phyloP scores from a whole-genome alignment of 1,140 invertebrate species.

The Lepidurus packardi region DNA sequence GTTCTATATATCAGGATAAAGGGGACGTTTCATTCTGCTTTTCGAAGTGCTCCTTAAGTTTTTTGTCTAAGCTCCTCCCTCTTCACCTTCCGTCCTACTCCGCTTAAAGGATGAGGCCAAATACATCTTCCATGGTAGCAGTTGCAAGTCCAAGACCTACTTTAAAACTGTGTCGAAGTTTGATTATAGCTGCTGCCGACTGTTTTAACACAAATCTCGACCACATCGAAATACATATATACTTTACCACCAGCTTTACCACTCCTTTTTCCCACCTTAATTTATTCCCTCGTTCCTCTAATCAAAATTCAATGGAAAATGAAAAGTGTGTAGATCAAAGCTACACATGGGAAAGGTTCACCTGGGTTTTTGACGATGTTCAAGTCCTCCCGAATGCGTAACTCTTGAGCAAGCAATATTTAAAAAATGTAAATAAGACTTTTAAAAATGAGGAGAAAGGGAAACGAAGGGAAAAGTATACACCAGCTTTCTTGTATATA shows the following conservation, averaged over 20 bases:
- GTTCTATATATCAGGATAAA: too few relatives aligned
- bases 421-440: background rate
- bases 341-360: too few relatives aligned
- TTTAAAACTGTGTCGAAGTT: background rate
- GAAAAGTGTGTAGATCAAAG: too few relatives aligned
- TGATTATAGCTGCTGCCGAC: background rate
- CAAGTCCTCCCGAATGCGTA: too few relatives aligned
- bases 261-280: too few relatives aligned
- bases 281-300: too few relatives aligned
- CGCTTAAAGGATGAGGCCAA: background rate
- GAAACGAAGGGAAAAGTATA: background rate
- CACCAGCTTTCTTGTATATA: too few relatives aligned
- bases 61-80: background rate
- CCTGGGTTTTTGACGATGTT: too few relatives aligned
- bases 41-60: background rate
- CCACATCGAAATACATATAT: background rate
- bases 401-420: too few relatives aligned
- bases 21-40: too few relatives aligned
- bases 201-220: background rate
- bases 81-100: conserved; percentile 20
- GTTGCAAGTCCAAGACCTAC: background rate
- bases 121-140: background rate
- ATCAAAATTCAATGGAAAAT: too few relatives aligned
- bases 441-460: background rate
- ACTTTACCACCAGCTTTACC: background rate